Evolutionary conservation across 2,888 invertebrate genomes (phyloP).

Genomic region (Agonopterix alstromeriana): DNA sequence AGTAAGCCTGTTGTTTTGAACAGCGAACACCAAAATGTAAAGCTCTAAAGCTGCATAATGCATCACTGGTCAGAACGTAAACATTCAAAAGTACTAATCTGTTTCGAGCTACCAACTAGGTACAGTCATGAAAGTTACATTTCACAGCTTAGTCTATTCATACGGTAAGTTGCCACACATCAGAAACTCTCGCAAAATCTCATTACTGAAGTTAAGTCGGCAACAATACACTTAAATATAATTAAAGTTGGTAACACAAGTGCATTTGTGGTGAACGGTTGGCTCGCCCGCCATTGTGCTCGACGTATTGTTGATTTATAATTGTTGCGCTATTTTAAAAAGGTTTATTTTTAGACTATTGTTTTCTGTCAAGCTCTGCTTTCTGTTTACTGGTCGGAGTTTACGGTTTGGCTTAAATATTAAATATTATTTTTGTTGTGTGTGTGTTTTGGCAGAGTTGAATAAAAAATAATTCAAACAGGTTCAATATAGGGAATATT

Average conservation of each 20-base stretch:
- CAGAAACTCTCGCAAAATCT: neutral
- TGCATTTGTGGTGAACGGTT: slow-evolving; percentile 6
- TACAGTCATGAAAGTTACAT: neutral
- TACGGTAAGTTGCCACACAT: neutral
- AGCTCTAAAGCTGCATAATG: too few relatives aligned
- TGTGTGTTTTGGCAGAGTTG: too few relatives aligned
- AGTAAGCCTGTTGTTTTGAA: too few relatives aligned
- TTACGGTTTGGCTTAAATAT: too few relatives aligned
- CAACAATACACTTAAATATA: slow-evolving; percentile 22
- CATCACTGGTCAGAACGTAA: too few relatives aligned
- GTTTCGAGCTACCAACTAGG: too few relatives aligned
- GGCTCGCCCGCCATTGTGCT: slow-evolving; percentile 1
- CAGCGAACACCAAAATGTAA: too few relatives aligned
- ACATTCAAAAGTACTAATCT: too few relatives aligned
- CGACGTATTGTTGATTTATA: neutral
- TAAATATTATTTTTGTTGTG: too few relatives aligned
- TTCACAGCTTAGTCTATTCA: neutral
- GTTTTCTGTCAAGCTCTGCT: neutral
- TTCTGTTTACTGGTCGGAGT: too few relatives aligned
- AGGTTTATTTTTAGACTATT: neutral
- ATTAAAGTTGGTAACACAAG: slow-evolving; percentile 29
- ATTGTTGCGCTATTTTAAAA: neutral
- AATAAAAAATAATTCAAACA: too few relatives aligned
- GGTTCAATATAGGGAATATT: too few relatives aligned
- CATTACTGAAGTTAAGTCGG: slow-evolving; percentile 11